Evolutionary conservation across 2,888 invertebrate species (phyloP).

Genomic region (Nezara viridula): DNA sequence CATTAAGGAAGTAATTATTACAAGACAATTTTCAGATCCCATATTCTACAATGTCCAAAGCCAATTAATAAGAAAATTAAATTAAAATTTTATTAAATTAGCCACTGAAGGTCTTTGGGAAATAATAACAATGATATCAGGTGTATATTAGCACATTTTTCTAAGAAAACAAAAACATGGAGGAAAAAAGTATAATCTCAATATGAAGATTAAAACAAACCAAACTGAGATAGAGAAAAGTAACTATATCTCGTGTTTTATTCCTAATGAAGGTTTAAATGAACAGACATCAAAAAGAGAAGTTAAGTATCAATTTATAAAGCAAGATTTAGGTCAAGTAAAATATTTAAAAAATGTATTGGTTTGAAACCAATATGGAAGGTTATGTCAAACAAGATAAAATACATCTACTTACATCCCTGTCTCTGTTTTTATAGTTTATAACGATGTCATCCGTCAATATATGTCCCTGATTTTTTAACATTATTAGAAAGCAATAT

Average conservation of each 20-base stretch:
- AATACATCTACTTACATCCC: constrained; percentile 10
- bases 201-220: background rate
- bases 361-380: background rate
- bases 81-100: background rate
- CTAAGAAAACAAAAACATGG: too few species aligned
- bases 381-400: background rate
- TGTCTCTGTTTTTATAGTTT: constrained; percentile 28
- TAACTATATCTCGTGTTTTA: background rate
- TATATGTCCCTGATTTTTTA: background rate
- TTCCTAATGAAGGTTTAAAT: background rate
- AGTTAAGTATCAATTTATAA: too few species aligned
- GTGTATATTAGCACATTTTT: too few species aligned
- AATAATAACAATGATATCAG: too few species aligned
- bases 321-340: too few species aligned
- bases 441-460: constrained; percentile 10
- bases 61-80: background rate
- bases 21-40: background rate
- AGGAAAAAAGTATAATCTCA: background rate
- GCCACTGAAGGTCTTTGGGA: background rate
- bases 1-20: too few species aligned
- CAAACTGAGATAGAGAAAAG: background rate
- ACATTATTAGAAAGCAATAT: background rate
- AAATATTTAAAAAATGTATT: too few species aligned
- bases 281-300: background rate
- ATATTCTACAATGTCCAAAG: background rate